Evolutionary conservation across 2,113 vertebrate genomes (phyloP), one percentile per base, ranked within the genome.

Genomic region (Halcyon malimbica): DNA sequence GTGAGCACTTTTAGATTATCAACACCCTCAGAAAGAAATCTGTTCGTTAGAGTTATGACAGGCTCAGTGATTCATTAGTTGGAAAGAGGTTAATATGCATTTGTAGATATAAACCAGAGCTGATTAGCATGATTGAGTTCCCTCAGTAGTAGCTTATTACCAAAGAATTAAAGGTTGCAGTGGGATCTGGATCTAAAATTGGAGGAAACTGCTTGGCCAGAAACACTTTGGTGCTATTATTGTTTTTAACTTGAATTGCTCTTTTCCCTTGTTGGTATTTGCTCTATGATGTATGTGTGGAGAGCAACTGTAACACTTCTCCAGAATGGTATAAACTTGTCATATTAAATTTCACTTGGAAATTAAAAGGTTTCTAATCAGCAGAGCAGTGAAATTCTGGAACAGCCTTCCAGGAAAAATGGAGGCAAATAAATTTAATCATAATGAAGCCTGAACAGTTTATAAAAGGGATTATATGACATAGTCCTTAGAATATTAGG

Each of bases 351-450:
- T 95, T 91, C 84, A 28, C 82, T 88, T 95, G 87, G 78, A 96
- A 94, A 97, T 97, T 93, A 93, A 83, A 95, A 93, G 63, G 70
- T 93, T 96, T 96, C 82, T 95, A 95, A 97, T 97, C 94, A 96
- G 63, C 65, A 83, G 87, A 91, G 71, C 3, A 1, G 65, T 29
- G 56, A 87, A 75, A 48, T 51, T 84, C 81, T 96, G 87, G 74
- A 90, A 69, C 48, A 53, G 63, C 81, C 78, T 93, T 95, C 87
- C 89, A 91, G 87, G 74, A 97, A 91, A 90, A 95, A 88, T 46
- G 67, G 57, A 91, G 70, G 63, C 74, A 6, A 91, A 83, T 95
- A 95, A 96, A 96, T 85, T 94, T 85, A 93, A 74, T 71, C 26
- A 16, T 91, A 88, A 96, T 91, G 87, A 93, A 96, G 92, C 90